A percentile compares a stretch with the other conserved stretches of the same genome.
These are phyloP conservation scores for Tenthredo scrophulariae DNA, from an alignment of 2,888 invertebrate species.

Conservation along the genomic window DNA sequence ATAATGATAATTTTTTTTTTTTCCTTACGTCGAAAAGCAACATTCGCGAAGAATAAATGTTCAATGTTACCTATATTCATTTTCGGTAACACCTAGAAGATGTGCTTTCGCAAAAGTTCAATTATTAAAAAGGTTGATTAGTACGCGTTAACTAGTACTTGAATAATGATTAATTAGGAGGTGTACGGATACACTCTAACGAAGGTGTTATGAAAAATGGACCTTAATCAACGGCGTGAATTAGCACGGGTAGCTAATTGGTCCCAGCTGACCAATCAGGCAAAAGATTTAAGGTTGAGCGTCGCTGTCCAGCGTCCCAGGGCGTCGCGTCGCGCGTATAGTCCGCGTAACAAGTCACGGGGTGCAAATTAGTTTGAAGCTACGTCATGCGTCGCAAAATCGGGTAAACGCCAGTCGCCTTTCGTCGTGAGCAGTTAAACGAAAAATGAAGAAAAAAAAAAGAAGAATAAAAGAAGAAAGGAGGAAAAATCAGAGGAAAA, in stretches of 20 bases:
- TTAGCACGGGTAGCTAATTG: not conserved
- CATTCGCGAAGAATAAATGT: not conserved
- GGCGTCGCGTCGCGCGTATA: slow-evolving; percentile 4
- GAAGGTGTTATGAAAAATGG: not conserved
- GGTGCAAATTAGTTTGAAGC: slow-evolving; percentile 39
- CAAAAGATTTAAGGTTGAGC: slow-evolving; percentile 17
- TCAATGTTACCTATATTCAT: not conserved
- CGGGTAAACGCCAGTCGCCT: slow-evolving; percentile 9
- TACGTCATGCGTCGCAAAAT: not conserved
- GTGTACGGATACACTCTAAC: not conserved
- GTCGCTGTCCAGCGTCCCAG: slow-evolving; percentile 21
- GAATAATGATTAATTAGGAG: slow-evolving; percentile 18
- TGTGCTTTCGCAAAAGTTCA: not conserved
- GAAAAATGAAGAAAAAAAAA: not conserved
- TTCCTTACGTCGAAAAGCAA: not conserved
- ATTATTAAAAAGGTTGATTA: not conserved
- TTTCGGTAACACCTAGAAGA: not conserved
- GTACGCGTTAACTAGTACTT: not conserved
- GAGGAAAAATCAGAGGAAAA: not conserved
- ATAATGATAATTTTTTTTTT: not conserved
- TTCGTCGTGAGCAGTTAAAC: not conserved
- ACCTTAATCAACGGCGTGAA: not conserved
- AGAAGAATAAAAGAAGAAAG: too few species aligned
- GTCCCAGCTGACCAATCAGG: slow-evolving; percentile 28
- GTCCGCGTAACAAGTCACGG: slow-evolving; percentile 33